phyloP scores from a whole-genome alignment of 2,888 invertebrate genomes.

The Drosophila ustulata region DNA sequence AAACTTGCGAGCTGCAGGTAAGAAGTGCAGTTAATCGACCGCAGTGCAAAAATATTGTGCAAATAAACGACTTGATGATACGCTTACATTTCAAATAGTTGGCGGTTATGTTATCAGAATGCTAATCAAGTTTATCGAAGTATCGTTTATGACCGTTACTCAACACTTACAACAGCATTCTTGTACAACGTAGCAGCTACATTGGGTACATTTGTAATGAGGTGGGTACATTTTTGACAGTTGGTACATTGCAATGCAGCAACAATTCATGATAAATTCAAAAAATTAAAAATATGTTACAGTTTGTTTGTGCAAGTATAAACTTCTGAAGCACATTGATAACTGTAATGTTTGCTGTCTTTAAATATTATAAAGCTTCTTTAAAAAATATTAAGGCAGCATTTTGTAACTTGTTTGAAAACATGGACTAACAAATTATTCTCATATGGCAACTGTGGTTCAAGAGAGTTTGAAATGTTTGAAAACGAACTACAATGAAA shows the following conservation, averaged over 20 bases:
- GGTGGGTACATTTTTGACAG: neutral
- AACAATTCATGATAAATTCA: too few species aligned
- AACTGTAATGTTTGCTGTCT: too few species aligned
- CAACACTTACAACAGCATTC: too few species aligned
- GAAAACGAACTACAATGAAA: neutral
- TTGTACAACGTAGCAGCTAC: neutral
- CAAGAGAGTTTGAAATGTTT: too few species aligned
- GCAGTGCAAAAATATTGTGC: slow-evolving; percentile 20
- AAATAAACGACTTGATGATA: slow-evolving; percentile 30
- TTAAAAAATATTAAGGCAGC: too few species aligned
- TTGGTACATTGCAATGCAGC: neutral
- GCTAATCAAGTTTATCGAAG: neutral
- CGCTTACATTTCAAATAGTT: slow-evolving; percentile 29
- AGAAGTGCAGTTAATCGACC: slow-evolving; percentile 52
- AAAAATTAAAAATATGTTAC: too few species aligned
- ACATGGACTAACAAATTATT: too few species aligned
- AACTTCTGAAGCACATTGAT: too few species aligned
- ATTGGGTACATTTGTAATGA: neutral
- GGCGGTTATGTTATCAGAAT: neutral
- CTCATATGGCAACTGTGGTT: too few species aligned
- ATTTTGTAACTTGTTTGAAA: too few species aligned
- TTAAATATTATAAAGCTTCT: too few species aligned
- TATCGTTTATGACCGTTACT: neutral
- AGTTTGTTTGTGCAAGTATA: too few species aligned
- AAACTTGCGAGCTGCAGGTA: slow-evolving; percentile 23